Base-by-base conservation (phyloP, 2,888 invertebrate genomes). In the Trilocha varians region DNA sequence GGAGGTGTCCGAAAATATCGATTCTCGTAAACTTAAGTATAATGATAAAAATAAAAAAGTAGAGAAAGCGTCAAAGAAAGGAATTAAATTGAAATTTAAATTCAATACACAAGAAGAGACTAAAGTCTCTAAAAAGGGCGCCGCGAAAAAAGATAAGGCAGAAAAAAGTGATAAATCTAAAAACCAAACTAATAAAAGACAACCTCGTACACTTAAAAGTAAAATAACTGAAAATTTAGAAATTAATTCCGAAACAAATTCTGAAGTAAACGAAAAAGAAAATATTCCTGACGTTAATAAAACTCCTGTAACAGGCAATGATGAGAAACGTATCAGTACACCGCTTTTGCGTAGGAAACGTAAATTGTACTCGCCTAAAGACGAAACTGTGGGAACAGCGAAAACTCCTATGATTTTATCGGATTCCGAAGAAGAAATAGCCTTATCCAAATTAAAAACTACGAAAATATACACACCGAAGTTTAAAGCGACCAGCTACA, bases 321-420 rank as follows among this genome's bases (percentile, higher is more conserved):
- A 25, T 9, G 4, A 2, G 2, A 25, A 25, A 16, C 17, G 39
- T 16, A 14, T 25, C 25, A 39, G 37, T 41, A 58, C 54, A 9
- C 49, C 59, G 55, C 2, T 36, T 46, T 13, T 48, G 14, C 66
- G 62, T 35, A 65, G 60, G 46, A 80, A 73, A 55, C 71, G 82
- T 13, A 83, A 82, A 52, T 58, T 84, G 3, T 84, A 79, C 42
- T 82, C 82, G 1, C 74, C 78, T 0, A 78, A 78, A 62, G 61
- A 70, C 37, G 70, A 64, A 40, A 44, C 57, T 25, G 42, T 52
- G 1, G 45, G 57, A 5, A 42, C 52, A 35, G 48, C 59, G 32
- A 51, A 14, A 14, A 17, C 40, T 3, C 33, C 39, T 3, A 35
- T 32, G 14, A 15, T 39, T 3, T 16, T 14, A 2, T 39, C 44